These are phyloP conservation scores for Brachyhypopomus gauderio DNA, from an alignment of 2,113 vertebrate genomes.

Conservation along the genomic window DNA sequence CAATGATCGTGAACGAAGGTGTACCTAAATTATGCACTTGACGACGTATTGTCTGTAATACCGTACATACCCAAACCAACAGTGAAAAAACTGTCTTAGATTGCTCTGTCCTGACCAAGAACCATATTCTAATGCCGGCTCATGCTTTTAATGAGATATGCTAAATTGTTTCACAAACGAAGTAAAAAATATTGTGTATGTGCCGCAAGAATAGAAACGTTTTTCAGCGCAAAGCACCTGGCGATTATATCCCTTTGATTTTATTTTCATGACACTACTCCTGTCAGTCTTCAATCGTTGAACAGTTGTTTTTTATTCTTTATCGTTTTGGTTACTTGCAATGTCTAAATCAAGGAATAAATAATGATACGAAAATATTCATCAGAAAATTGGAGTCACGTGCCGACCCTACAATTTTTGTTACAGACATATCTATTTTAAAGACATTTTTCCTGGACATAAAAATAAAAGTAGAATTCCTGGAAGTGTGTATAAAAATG, in stretches of 20 bases:
- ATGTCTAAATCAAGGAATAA: too few species aligned
- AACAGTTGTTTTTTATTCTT: not conserved
- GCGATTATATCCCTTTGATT: not conserved
- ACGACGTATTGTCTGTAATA: constrained; percentile 75
- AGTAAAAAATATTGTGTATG: too few species aligned
- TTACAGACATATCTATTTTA: too few species aligned
- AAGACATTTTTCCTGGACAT: too few species aligned
- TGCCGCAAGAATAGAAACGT: not conserved
- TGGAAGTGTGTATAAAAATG: too few species aligned
- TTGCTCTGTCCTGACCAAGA: constrained; percentile 70
- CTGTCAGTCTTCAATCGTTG: not conserved
- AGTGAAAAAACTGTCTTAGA: constrained; percentile 67
- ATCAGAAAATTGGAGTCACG: too few species aligned
- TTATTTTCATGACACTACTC: not conserved
- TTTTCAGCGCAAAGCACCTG: not conserved
- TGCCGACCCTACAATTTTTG: too few species aligned
- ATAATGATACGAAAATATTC: too few species aligned
- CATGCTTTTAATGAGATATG: constrained; percentile 67
- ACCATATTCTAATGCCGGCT: constrained; percentile 72
- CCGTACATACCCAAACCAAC: constrained; percentile 67
- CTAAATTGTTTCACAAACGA: constrained; percentile 50
- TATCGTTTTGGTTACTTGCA: too few species aligned
- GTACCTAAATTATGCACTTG: constrained; percentile 78
- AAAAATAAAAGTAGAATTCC: too few species aligned
- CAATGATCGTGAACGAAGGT: constrained; percentile 75